Conservation (phyloP, 2,113 vertebrate species). For the Hemichromis elongatus region DNA sequence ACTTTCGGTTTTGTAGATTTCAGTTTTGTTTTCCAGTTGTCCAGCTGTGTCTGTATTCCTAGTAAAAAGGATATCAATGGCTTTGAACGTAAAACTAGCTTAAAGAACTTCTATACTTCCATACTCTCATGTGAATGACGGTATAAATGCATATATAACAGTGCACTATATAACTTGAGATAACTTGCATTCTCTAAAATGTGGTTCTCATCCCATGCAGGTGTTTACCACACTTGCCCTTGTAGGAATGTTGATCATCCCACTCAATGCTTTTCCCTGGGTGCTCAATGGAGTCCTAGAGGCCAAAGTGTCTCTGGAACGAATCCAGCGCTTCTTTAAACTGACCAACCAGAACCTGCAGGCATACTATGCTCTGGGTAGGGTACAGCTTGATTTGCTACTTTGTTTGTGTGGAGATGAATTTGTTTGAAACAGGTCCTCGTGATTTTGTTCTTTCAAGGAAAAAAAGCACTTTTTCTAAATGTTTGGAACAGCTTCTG, state of each 20-base stretch:
- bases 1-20: background rate
- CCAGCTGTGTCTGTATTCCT: background rate
- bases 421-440: background rate
- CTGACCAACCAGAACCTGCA: constrained; percentile 80
- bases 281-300: constrained; percentile 89
- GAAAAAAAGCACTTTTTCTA: background rate
- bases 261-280: constrained; percentile 94
- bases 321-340: constrained; percentile 87
- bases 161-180: background rate
- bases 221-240: constrained; percentile 93
- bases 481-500: background rate
- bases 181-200: background rate
- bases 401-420: background rate
- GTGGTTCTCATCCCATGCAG: constrained; percentile 58
- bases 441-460: fast-evolving
- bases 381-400: background rate
- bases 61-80: background rate
- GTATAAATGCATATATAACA: background rate
- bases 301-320: constrained; percentile 90
- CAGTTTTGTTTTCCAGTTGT: no score
- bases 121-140: fast-evolving
- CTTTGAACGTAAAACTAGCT: background rate
- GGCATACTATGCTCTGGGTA: constrained; percentile 77
- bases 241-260: constrained; percentile 89
- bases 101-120: background rate